Evolutionary conservation across 64 coral and sea anemone genomes (phyloP).

Genomic region (Hydrozoanthus tunicans): DNA sequence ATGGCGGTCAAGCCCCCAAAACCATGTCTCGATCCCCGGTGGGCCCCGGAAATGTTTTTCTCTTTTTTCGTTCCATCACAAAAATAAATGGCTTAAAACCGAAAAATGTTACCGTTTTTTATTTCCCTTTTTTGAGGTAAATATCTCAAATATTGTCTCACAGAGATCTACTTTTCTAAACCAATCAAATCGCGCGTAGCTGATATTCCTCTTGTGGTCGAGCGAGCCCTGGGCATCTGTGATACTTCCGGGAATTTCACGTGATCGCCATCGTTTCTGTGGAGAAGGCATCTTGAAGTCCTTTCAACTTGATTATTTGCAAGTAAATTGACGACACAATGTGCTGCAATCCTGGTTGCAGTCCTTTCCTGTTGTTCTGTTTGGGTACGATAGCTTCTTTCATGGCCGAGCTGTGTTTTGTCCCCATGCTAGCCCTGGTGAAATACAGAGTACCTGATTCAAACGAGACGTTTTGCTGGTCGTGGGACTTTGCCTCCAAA

Average conservation of each 20-base stretch:
- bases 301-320: neutral
- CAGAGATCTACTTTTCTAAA: too few relatives aligned
- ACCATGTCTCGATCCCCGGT: too few relatives aligned
- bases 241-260: neutral
- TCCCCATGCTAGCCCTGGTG: constrained; percentile 26
- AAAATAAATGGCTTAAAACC: too few relatives aligned
- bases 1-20: too few relatives aligned
- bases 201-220: too few relatives aligned
- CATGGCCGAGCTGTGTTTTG: constrained; percentile 44
- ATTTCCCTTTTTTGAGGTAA: too few relatives aligned
- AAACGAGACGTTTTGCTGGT: constrained; percentile 46
- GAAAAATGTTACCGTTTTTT: too few relatives aligned
- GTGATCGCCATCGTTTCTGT: neutral
- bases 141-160: too few relatives aligned
- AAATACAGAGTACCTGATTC: constrained; percentile 5
- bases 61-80: too few relatives aligned
- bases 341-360: neutral
- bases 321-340: neutral
- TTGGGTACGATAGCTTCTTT: constrained; percentile 31
- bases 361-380: constrained; percentile 8
- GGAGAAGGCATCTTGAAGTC: neutral
- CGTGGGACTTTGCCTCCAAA: constrained; percentile 14
- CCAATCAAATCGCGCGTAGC: too few relatives aligned
- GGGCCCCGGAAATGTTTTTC: too few relatives aligned
- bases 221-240: neutral